A percentile compares a stretch with the other conserved stretches of the same genome.
Conservation (phyloP, 2,888 invertebrate genomes). For the Eulithis testata region DNA sequence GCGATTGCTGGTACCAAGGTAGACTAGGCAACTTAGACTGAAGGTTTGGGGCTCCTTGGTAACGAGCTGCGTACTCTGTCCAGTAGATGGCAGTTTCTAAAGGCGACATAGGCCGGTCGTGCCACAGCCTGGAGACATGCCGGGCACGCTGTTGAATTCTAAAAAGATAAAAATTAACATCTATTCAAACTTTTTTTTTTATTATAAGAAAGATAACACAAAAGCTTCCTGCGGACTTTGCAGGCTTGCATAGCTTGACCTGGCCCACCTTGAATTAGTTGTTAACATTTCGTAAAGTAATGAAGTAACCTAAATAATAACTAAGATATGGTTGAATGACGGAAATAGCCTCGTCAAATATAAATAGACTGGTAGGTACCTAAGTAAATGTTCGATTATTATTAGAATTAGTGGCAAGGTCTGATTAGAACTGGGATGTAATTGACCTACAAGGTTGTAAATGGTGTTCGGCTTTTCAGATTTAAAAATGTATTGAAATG, state of each 20-base stretch:
- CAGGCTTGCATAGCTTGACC: no score
- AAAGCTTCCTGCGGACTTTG: no score
- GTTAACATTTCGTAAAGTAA: no score
- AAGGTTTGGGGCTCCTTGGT: constrained; percentile 73
- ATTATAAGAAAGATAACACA: no score
- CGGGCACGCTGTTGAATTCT: constrained; percentile 72
- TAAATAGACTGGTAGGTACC: not conserved
- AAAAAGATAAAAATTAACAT: constrained; percentile 29
- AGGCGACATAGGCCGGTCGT: constrained; percentile 80
- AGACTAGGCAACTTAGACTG: constrained; percentile 62
- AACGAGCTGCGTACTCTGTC: constrained; percentile 83
- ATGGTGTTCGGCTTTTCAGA: no score
- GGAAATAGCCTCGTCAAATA: not conserved
- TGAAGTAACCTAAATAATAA: not conserved
- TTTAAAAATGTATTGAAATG: no score
- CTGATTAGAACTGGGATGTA: no score
- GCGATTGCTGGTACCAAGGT: constrained; percentile 71
- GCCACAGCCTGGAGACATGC: constrained; percentile 78
- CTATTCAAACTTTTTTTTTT: not conserved
- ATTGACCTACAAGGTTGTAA: no score
- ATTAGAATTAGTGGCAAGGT: not conserved
- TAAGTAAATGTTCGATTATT: not conserved
- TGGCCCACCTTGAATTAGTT: no score
- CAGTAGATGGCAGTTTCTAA: constrained; percentile 84
- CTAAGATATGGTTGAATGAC: not conserved